phyloP scores from a whole-genome alignment of 2,797 vertebrate species.

The Paedocypris micromegethes region DNA sequence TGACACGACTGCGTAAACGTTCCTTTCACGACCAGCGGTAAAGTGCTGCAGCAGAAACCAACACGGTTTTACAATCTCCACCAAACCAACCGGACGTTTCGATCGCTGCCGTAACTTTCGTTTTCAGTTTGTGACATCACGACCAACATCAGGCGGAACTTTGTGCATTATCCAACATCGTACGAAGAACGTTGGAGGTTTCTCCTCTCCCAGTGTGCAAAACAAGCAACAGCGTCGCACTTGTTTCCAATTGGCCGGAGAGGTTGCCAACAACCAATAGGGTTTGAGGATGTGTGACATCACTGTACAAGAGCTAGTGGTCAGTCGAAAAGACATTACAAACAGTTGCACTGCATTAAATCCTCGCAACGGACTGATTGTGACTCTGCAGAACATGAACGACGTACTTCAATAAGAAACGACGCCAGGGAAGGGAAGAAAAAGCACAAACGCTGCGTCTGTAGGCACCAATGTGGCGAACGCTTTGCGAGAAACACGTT shows the following conservation, averaged over 20 bases:
- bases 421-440: conserved; percentile 1
- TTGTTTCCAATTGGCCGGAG: conserved; percentile 2
- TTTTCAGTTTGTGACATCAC: too few species aligned
- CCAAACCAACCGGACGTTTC: neutral
- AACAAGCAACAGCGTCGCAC: neutral
- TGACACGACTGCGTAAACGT: conserved; percentile 31
- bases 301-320: neutral
- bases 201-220: conserved; percentile 11
- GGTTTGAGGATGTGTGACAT: neutral
- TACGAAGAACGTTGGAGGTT: neutral
- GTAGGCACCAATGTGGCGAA: conserved; percentile 52
- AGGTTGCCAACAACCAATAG: neutral
- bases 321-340: neutral
- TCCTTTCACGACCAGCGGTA: conserved; percentile 40
- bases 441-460: conserved; percentile 24
- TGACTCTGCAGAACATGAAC: conserved; percentile 24
- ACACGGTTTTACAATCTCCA: conserved; percentile 13
- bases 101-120: too few species aligned
- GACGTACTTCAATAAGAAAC: conserved; percentile 10
- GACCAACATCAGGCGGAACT: neutral
- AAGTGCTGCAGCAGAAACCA: conserved; percentile 64
- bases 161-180: conserved; percentile 12
- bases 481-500: neutral
- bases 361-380: conserved; percentile 26
- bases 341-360: neutral